Conservation (phyloP, 64 coral and sea anemone genomes). For the Dendronephthya gigantea region DNA sequence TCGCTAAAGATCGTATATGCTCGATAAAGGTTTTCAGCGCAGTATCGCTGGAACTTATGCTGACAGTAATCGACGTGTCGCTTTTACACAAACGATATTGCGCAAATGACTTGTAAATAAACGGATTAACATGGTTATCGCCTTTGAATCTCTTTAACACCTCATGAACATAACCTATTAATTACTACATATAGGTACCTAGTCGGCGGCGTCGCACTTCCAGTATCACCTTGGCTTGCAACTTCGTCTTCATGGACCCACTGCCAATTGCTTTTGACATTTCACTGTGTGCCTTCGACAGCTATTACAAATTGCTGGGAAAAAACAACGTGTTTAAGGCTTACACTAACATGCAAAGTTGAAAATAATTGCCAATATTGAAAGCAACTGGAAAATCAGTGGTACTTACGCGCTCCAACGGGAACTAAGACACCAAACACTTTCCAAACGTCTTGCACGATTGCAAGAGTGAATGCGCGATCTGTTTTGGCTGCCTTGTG, state of each 20-base stretch:
- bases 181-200: neutral
- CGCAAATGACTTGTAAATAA: no score
- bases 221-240: neutral
- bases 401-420: constrained; percentile 44
- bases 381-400: neutral
- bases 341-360: neutral
- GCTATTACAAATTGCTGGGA: constrained; percentile 31
- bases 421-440: constrained; percentile 48
- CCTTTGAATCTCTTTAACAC: no score
- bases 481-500: constrained; percentile 40
- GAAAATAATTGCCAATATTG: constrained; percentile 10
- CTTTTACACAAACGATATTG: no score
- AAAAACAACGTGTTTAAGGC: neutral
- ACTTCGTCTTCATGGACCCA: neutral
- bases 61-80: no score
- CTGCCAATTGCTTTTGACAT: constrained; percentile 13
- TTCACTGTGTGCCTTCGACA: constrained; percentile 22
- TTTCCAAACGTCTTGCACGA: constrained; percentile 25
- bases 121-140: no score
- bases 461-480: constrained; percentile 29
- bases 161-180: neutral
- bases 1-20: no score
- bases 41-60: no score
- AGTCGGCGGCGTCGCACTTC: neutral
- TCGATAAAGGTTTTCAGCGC: no score